These are phyloP conservation scores for Apostichopus parvimensis DNA, from an alignment of 35 echinoderm and acorn worm genomes.

Conservation along the genomic window DNA sequence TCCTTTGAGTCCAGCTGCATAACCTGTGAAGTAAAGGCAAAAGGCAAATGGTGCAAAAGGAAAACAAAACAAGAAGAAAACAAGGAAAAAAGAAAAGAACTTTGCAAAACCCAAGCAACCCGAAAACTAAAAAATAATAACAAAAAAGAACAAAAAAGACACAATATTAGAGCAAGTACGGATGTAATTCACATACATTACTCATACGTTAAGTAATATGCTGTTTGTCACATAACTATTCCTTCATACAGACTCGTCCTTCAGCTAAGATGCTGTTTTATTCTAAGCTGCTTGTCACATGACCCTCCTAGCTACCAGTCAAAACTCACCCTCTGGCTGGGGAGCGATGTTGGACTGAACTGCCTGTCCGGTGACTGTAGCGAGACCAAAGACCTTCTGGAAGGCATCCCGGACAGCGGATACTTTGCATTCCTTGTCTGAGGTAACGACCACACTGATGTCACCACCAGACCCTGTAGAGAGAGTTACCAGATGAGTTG, in stretches of 20 bases:
- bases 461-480: slow-evolving; percentile 86
- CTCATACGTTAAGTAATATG: no score
- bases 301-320: not conserved
- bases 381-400: slow-evolving; percentile 90
- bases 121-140: no score
- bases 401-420: slow-evolving; percentile 85
- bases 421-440: slow-evolving; percentile 97
- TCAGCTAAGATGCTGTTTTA: not conserved
- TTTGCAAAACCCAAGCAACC: no score
- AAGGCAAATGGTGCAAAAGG: no score
- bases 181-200: no score
- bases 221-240: no score
- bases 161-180: no score
- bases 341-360: slow-evolving; percentile 96
- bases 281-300: not conserved
- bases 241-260: not conserved
- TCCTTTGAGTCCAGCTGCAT: slow-evolving; percentile 92
- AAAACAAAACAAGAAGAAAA: no score
- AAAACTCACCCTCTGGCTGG: slow-evolving; percentile 77
- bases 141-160: no score
- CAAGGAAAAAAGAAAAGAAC: no score
- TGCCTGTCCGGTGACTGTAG: slow-evolving; percentile 82
- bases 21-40: slow-evolving; percentile 32
- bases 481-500: not conserved
- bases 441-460: slow-evolving; percentile 83